Evolutionary conservation across 2,797 vertebrate species (phyloP).

Genomic region (Mareca penelope): DNA sequence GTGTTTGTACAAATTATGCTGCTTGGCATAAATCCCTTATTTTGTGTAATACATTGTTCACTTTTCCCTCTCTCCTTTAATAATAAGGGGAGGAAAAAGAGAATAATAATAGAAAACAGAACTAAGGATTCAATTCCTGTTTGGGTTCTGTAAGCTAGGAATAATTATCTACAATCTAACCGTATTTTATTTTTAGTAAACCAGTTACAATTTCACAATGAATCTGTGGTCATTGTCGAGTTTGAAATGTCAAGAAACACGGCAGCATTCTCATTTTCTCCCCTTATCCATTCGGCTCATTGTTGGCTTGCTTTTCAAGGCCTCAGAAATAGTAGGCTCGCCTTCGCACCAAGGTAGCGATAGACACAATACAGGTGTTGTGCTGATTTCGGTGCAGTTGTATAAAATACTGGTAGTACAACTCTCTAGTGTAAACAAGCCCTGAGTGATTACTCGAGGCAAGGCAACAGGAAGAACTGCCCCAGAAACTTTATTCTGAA

Average conservation of each 20-base stretch:
- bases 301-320: neutral
- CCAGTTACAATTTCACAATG: conserved; percentile 2
- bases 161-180: neutral
- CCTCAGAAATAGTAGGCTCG: neutral
- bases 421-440: conserved; percentile 56
- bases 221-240: neutral
- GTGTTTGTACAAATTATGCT: neutral
- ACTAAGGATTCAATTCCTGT: neutral
- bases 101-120: neutral
- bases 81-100: neutral
- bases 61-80: neutral
- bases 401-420: conserved; percentile 56
- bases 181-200: conserved; percentile 45
- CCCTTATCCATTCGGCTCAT: neutral
- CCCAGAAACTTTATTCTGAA: neutral
- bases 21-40: conserved; percentile 3
- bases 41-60: neutral
- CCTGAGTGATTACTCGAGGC: conserved; percentile 14
- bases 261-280: neutral
- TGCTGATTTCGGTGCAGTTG: neutral
- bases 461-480: conserved; percentile 56
- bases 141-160: neutral
- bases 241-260: conserved; percentile 11
- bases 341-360: neutral
- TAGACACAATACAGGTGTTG: conserved; percentile 44